Conservation (phyloP, 2,113 vertebrate species). For the Conger conger region DNA sequence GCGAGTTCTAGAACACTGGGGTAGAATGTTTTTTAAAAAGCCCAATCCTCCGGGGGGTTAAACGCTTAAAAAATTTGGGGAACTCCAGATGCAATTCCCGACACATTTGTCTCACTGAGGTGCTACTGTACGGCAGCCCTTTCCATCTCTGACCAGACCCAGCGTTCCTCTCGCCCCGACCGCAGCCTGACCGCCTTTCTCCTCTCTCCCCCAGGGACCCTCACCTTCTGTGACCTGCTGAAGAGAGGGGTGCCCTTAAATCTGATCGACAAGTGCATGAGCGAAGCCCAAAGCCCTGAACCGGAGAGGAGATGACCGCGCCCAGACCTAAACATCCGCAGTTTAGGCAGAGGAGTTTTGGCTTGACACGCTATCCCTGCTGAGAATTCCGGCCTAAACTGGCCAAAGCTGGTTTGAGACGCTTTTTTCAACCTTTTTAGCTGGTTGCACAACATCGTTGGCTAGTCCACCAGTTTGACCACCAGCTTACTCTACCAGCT, state of each 20-base stretch:
- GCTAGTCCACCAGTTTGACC: no score
- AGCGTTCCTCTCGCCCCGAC: neutral
- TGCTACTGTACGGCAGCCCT: no score
- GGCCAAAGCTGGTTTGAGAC: no score
- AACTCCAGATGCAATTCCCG: no score
- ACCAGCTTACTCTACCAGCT: no score
- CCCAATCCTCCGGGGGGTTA: no score
- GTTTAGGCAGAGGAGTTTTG: constrained; percentile 34
- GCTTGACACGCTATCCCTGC: constrained; percentile 47
- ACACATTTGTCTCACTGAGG: neutral
- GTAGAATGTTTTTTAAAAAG: no score
- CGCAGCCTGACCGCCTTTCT: constrained; percentile 25
- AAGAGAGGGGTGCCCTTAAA: constrained; percentile 92
- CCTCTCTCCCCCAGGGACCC: constrained; percentile 78
- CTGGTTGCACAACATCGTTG: no score
- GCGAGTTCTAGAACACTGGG: no score
- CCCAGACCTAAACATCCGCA: constrained; percentile 42
- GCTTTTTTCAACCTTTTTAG: no score
- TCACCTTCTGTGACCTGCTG: constrained; percentile 89
- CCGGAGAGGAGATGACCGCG: constrained; percentile 75
- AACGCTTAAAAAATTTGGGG: no score
- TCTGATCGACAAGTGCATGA: constrained; percentile 91
- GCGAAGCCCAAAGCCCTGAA: constrained; percentile 78
- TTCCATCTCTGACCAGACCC: neutral
- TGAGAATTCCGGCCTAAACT: no score